Conservation (phyloP, 2,797 vertebrate species). For the Malacoraja senta region DNA sequence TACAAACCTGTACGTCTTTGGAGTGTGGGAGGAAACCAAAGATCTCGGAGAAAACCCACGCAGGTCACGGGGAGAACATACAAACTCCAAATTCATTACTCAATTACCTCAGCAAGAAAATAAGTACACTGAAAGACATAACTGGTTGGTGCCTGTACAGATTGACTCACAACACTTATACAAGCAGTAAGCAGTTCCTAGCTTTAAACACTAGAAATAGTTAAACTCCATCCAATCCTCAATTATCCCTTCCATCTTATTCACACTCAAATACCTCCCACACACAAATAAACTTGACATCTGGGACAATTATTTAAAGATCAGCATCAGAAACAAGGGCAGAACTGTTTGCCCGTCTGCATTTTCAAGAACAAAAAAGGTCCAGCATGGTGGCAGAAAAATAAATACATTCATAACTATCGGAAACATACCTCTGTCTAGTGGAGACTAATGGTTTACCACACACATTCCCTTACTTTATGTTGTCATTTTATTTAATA, state of each 20-base stretch:
- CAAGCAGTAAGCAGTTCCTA: background rate
- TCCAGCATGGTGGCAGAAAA: background rate
- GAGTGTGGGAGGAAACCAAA: too few species aligned
- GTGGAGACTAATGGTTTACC: background rate
- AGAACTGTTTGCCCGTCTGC: background rate
- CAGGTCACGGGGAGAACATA: too few species aligned
- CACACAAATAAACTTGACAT: background rate
- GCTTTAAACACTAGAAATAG: background rate
- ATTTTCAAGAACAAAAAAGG: background rate
- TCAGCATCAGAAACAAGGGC: background rate
- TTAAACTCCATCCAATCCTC: background rate
- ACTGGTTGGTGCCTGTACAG: background rate
- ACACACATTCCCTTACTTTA: background rate
- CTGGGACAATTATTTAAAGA: background rate
- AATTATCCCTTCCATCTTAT: too few species aligned
- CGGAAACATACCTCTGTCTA: background rate
- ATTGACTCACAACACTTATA: background rate
- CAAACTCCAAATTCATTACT: background rate
- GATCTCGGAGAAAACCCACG: too few species aligned
- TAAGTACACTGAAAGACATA: background rate
- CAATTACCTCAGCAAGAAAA: background rate
- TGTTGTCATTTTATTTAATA: background rate
- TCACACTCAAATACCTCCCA: too few species aligned
- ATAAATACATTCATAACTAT: background rate
- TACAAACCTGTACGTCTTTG: too few species aligned